phyloP scores from a whole-genome alignment of 2,797 vertebrate genomes.

The Vultur gryphus region DNA sequence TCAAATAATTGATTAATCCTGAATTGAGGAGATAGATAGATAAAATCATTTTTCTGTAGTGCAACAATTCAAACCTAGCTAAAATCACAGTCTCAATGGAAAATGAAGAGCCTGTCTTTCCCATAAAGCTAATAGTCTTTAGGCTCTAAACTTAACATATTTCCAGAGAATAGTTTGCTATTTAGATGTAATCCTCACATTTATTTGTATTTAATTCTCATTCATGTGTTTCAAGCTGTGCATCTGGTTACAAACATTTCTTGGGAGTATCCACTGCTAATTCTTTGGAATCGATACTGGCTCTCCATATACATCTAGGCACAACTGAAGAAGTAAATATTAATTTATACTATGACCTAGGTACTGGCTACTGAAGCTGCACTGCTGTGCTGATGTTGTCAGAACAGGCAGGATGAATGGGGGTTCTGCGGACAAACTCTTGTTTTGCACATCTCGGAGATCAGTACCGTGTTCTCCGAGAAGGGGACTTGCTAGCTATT shows the following conservation, averaged over 20 bases:
- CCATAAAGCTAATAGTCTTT: background rate
- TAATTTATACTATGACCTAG: background rate
- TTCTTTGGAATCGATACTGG: background rate
- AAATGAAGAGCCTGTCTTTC: background rate
- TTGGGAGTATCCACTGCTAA: background rate
- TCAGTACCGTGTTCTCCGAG: background rate
- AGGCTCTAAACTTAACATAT: background rate
- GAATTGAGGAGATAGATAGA: background rate
- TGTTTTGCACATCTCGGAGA: background rate
- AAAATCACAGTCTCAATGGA: background rate
- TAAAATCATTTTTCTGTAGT: background rate
- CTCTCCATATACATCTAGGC: background rate
- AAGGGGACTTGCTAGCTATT: background rate
- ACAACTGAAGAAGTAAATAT: background rate
- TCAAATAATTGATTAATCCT: slow-evolving; percentile 30
- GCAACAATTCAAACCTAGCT: background rate
- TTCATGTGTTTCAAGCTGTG: background rate
- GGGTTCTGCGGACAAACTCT: background rate
- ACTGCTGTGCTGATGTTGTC: background rate
- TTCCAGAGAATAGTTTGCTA: background rate
- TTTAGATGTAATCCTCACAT: background rate
- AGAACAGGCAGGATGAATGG: background rate
- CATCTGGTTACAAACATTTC: background rate
- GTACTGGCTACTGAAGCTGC: background rate
- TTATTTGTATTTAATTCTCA: background rate